phyloP scores from a whole-genome alignment of 2,113 vertebrate genomes.

The Crotophaga sulcirostris region DNA sequence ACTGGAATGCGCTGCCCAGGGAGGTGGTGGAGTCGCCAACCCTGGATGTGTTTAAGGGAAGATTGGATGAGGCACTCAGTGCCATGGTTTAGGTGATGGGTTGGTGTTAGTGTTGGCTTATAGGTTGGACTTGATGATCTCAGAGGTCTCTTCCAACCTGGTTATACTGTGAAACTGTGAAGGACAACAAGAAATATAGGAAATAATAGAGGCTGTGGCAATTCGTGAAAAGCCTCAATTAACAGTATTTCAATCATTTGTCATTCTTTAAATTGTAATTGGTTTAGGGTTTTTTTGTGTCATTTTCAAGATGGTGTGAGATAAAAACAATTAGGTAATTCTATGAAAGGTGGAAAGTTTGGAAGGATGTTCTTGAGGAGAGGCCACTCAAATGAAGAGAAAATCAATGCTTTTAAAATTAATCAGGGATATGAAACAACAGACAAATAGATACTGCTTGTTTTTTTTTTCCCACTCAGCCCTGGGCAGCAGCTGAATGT shows the following conservation, averaged over 20 bases:
- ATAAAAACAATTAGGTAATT: background rate
- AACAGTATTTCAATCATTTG: background rate
- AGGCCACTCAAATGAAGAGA: fast-evolving
- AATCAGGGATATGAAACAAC: background rate
- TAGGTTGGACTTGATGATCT: no score
- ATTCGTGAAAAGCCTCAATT: background rate
- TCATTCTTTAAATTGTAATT: background rate
- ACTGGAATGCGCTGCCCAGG: no score
- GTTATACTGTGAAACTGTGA: no score
- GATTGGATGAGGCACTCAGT: no score
- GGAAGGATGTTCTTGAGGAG: background rate
- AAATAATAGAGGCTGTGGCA: background rate
- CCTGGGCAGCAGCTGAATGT: background rate
- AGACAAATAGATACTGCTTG: background rate
- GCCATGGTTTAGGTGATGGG: no score
- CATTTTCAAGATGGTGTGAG: background rate
- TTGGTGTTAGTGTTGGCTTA: no score
- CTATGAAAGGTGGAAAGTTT: background rate
- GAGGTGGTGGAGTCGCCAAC: no score
- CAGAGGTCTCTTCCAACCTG: no score
- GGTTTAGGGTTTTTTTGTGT: background rate
- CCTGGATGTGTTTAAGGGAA: no score
- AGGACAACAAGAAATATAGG: background rate
- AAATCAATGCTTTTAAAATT: background rate
- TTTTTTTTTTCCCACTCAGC: background rate